A percentile compares a stretch with the other conserved stretches of the same genome.
phyloP scores from a whole-genome alignment of 2,888 invertebrate species.

The Scaptomyza parva region DNA sequence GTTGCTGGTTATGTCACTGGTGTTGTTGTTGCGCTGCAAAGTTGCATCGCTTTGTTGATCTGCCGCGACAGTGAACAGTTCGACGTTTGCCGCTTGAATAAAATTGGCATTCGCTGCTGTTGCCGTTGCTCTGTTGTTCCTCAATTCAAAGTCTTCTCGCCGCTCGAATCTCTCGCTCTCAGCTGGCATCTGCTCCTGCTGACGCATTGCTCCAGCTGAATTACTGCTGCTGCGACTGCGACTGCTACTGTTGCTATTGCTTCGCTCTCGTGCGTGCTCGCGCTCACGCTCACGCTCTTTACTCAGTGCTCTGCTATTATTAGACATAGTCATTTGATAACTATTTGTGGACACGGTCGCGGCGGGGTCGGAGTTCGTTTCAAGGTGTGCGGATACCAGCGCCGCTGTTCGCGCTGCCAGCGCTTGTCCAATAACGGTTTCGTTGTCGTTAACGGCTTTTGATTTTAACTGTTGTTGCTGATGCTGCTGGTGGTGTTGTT shows the following conservation, averaged over 20 bases:
- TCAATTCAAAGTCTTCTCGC: conserved; percentile 18
- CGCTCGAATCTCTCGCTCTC: conserved; percentile 33
- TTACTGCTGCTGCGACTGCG: conserved; percentile 46
- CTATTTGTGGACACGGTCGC: conserved; percentile 73
- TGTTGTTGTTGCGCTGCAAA: conserved; percentile 51
- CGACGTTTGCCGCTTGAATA: conserved; percentile 75
- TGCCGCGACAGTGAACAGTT: conserved; percentile 63
- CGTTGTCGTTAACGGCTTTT: conserved; percentile 40
- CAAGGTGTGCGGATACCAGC: conserved; percentile 78
- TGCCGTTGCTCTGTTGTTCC: conserved; percentile 5
- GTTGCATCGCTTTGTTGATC: conserved; percentile 58
- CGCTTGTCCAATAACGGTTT: conserved; percentile 58
- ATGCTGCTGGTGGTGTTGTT: conserved; percentile 3
- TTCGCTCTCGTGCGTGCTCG: conserved; percentile 14
- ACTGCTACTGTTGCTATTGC: conserved; percentile 23
- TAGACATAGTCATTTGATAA: conserved; percentile 84
- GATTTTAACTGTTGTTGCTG: conserved; percentile 45
- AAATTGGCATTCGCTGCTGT: conserved; percentile 44
- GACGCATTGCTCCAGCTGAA: conserved; percentile 57
- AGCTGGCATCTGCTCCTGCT: conserved; percentile 20
- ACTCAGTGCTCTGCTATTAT: conserved; percentile 76
- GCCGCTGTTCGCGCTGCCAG: conserved; percentile 33
- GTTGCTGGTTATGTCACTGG: conserved; percentile 49
- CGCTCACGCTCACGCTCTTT: conserved; percentile 38
- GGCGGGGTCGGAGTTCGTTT: conserved; percentile 82